These are phyloP conservation scores for Chrysolina oricalcia DNA, from an alignment of 2,888 invertebrate genomes.

Conservation along the genomic window DNA sequence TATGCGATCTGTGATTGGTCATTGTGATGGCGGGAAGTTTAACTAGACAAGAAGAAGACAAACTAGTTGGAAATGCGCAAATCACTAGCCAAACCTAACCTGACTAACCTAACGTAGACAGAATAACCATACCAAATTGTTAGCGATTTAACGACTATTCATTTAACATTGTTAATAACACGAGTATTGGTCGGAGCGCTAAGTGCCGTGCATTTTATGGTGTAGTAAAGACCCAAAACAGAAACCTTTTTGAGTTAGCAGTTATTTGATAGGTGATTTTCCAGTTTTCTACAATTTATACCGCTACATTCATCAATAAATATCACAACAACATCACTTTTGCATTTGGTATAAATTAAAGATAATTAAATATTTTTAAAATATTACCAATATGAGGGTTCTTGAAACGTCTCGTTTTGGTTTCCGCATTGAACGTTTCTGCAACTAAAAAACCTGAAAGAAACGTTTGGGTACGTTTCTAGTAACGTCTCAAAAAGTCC, in stretches of 20 bases:
- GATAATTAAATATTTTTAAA: background rate
- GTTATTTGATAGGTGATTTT: background rate
- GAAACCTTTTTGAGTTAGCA: background rate
- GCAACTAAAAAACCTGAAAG: background rate
- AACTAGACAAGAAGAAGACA: too few relatives aligned
- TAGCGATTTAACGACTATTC: too few relatives aligned
- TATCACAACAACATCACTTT: background rate
- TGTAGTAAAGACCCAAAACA: background rate
- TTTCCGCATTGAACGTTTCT: background rate
- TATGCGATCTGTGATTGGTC: too few relatives aligned
- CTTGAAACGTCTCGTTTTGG: background rate
- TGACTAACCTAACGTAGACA: too few relatives aligned
- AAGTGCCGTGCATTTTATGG: too few relatives aligned
- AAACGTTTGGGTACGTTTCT: constrained; percentile 10
- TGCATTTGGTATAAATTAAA: too few relatives aligned
- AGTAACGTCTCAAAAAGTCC: constrained; percentile 25
- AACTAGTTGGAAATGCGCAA: too few relatives aligned
- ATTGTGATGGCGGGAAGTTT: too few relatives aligned
- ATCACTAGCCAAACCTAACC: too few relatives aligned
- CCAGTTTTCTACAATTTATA: background rate
- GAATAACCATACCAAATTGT: too few relatives aligned
- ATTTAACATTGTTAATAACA: too few relatives aligned
- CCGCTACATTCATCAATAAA: background rate
- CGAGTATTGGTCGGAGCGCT: too few relatives aligned
- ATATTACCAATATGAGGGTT: background rate